Base-by-base conservation (phyloP, 2,797 vertebrate species). In the Mus caroli region DNA sequence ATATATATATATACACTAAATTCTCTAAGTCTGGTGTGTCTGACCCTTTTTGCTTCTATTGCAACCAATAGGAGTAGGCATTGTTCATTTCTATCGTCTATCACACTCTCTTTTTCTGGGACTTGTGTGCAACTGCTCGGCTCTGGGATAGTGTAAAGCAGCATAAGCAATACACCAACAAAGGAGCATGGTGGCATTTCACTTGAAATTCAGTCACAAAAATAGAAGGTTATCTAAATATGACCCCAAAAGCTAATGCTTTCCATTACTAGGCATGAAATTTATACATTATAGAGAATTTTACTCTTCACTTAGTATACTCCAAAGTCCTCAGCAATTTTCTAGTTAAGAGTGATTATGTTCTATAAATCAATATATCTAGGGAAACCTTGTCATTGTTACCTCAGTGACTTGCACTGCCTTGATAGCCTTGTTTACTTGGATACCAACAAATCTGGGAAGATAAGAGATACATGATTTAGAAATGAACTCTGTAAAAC, bases 301-400 rank as follows among this genome's bases (percentile, higher is more conserved):
- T n/a, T 6, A 79, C 5, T 78, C 37, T 84, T 94, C 12, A 56
- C 77, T 46, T 88, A 52, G 19, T 85, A 34, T 6, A 24, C 88
- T 85, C 95, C 60, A 93, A 96, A 88, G 17, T 64, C 71, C 26
- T 93, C 88, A 89, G 34, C 37, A 92, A n/a, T 77, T 88, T 92
- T 76, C 46, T 96, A 82, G 90, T 60, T 94, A 96, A 95, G 80
- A 91, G 56, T 76, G 79, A 54, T 69, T 92, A 94, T 80, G 43
- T 40, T 91, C 22, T 89, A 28, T 46, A 89, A 96, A 80, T 37
- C 95, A 93, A 95, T 56, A 50, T 71, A 90, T 88, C 43, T 73
- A 89, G 56, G 54, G 3, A 95, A 93, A 94, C 76, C 78, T 56
- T 92, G 28, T 95, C 78, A 71, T 37, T 80, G 43, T 75, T 67